Evolutionary conservation across 2,113 vertebrate species (phyloP).

Genomic region (Terrapene triunguis): DNA sequence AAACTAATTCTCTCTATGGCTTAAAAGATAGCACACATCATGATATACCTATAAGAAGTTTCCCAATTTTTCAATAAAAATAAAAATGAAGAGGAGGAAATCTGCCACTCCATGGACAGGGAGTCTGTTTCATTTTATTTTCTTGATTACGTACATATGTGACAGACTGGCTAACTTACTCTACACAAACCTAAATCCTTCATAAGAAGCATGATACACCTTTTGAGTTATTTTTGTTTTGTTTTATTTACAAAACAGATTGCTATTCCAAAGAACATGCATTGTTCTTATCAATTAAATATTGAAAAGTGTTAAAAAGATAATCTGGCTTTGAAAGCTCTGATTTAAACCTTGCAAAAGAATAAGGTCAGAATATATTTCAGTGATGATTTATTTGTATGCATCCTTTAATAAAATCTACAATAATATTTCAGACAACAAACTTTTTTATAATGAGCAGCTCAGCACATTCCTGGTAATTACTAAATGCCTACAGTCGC

Average conservation of each 20-base stretch:
- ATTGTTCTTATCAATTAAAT: background rate
- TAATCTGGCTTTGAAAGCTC: conserved; percentile 6
- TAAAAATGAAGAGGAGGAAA: background rate
- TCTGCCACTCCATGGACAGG: background rate
- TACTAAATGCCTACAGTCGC: background rate
- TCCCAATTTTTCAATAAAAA: background rate
- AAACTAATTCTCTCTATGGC: background rate
- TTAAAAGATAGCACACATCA: background rate
- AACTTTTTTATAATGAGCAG: background rate
- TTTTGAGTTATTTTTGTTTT: background rate
- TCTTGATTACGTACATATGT: background rate
- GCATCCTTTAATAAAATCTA: background rate
- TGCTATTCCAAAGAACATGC: background rate
- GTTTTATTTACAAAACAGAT: background rate
- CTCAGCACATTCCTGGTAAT: background rate
- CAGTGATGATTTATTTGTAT: background rate
- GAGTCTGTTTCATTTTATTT: background rate
- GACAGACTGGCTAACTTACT: background rate
- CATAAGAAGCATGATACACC: background rate
- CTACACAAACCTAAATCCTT: background rate
- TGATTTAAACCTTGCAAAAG: background rate
- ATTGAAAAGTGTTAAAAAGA: background rate
- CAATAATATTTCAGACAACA: background rate
- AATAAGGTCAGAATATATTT: background rate
- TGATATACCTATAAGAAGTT: background rate